Evolutionary conservation across 2,113 vertebrate species (phyloP).

Genomic region (Campylorhamphus procurvoides): DNA sequence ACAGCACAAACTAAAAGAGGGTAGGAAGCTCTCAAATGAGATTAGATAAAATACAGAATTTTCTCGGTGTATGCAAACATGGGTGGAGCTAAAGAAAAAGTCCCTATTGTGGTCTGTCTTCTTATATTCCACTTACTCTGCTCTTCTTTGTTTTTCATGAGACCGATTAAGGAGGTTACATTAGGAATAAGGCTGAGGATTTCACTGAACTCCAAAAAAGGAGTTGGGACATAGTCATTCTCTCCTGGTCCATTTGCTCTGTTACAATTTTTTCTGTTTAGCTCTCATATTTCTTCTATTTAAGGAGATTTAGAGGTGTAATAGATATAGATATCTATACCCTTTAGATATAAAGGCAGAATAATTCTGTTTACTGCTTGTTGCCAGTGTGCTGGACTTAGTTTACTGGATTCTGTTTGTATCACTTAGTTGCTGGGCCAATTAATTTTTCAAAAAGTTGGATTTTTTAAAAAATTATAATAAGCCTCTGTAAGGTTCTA

Average conservation of each 20-base stretch:
- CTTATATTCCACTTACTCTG: background rate
- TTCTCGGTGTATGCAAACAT: background rate
- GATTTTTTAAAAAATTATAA: background rate
- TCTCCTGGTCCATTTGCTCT: too few species aligned
- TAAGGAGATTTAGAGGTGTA: background rate
- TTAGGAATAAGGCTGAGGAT: background rate
- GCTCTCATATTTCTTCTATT: background rate
- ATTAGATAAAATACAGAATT: background rate
- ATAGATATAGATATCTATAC: too few species aligned
- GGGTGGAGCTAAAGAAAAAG: background rate
- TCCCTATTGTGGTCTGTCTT: background rate
- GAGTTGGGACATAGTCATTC: background rate
- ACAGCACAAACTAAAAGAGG: background rate
- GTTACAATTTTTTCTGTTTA: background rate
- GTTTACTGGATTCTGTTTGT: background rate
- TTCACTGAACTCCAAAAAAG: background rate
- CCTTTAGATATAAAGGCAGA: background rate
- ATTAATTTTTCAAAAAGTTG: background rate
- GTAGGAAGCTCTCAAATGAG: background rate
- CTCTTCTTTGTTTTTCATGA: background rate
- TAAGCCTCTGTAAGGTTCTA: background rate
- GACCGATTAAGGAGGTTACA: background rate
- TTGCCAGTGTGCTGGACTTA: background rate
- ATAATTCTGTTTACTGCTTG: background rate
- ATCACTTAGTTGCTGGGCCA: accelerated